Base-by-base conservation (phyloP, 2,888 invertebrate species). In the Drosophila picticornis region DNA sequence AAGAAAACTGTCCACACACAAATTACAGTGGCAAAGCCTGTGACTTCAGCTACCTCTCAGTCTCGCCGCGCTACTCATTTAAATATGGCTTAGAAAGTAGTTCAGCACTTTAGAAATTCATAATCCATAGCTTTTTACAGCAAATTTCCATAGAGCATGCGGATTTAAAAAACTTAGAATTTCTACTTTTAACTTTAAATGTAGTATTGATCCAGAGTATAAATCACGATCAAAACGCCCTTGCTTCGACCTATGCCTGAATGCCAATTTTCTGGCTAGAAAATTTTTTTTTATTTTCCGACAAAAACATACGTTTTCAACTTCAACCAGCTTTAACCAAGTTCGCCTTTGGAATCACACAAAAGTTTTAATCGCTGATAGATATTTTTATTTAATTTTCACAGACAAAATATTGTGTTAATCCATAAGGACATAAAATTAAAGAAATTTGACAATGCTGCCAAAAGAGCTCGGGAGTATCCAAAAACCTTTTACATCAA, bases 401-500 rank as follows among this genome's bases (percentile, higher is more conserved):
- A 9, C 16, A 25, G 16, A 9, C 4, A 7, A 16, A 46, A 46
- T 46, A 46, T 46, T 46, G 16, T 16, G 16, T 9, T 25, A 16
- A 25, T 46, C 25, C 46, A 22, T 4, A 9, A 16, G 25, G 4
- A 46, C 9, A 46, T 46, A 4, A 46, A 46, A 46, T 46, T 25
- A 25, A 25, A 9, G 16, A 25, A 46, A 25, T 22, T 11, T 22
- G 5, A 22, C 22, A 43, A 11, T 2, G 22, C 11, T 22, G 22
- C 22, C 40, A 59, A 43, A 29, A 51, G 19, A n/a, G 11, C n/a
- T 32, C 34, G 3, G n/a, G n/a, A 46, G 9, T 29, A 27, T n/a
- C 36, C 19, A 60, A 43, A 68, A 59, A 27, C 11, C 11, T 25
- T 27, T 22, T 6, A 34, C 22, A 10, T n/a, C 22, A 61, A 22